Percentiles rank a stretch among this genome's conserved stretches.
Evolutionary conservation across 2,797 vertebrate genomes (phyloP).

Genomic region (Sebastes vulpes): DNA sequence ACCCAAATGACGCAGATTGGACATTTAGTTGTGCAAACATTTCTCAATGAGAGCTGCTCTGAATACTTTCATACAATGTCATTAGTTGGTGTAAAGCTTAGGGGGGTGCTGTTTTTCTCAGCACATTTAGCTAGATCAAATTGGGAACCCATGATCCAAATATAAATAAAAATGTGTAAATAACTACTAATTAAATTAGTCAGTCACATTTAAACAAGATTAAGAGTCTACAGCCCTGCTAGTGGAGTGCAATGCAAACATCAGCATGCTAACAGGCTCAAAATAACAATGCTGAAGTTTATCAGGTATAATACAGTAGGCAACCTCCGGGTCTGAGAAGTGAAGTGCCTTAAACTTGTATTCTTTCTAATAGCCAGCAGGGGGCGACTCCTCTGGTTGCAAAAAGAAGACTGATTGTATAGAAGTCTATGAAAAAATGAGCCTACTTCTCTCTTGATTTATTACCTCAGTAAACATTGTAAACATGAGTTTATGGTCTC

Average conservation of each 20-base stretch:
- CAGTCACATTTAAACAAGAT: no score
- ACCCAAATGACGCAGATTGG: slow-evolving; percentile 40
- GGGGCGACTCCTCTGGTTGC: no score
- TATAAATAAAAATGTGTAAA: background rate
- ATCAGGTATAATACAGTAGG: background rate
- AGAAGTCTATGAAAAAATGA: accelerated
- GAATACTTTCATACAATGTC: background rate
- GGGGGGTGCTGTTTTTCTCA: background rate
- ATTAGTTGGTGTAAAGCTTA: background rate
- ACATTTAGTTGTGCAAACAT: slow-evolving; percentile 10
- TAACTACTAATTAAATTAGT: background rate
- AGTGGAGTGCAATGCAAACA: no score
- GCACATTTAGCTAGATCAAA: background rate
- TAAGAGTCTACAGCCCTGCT: no score
- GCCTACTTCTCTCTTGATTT: no score
- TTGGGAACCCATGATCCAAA: background rate
- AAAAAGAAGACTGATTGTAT: no score
- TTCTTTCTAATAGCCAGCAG: background rate
- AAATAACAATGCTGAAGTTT: background rate
- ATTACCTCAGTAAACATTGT: no score
- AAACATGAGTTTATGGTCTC: no score
- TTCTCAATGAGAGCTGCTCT: background rate
- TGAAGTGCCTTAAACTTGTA: background rate
- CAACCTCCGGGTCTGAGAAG: no score
- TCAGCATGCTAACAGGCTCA: no score